A percentile compares a stretch with the other conserved stretches of the same genome.
Evolutionary conservation across 2,797 vertebrate species (phyloP).

Genomic region (Heliangelus exortis): DNA sequence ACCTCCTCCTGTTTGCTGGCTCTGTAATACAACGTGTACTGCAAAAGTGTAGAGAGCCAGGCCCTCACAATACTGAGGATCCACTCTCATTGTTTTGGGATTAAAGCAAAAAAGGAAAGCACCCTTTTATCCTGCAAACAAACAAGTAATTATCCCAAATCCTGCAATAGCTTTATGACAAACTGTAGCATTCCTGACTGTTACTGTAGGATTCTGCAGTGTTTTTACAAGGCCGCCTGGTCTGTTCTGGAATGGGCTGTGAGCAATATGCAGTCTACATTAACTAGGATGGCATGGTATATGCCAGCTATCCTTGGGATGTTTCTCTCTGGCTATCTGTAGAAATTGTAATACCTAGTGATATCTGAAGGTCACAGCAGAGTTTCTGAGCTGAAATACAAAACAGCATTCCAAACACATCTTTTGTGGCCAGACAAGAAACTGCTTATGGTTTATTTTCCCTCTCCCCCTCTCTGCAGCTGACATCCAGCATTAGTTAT

Average conservation of each 20-base stretch:
- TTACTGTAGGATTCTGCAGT: conserved; percentile 5
- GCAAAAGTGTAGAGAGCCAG: neutral
- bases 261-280: conserved; percentile 27
- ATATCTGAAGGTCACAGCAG: conserved; percentile 70
- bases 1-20: neutral
- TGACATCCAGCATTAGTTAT: conserved; percentile 67
- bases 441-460: conserved; percentile 68
- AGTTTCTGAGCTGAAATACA: conserved; percentile 67
- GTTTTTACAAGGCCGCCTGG: conserved; percentile 25
- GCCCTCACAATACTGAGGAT: neutral
- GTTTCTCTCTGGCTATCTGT: conserved; percentile 57
- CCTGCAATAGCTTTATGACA: conserved; percentile 25
- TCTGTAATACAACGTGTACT: neutral
- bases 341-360: conserved; percentile 48
- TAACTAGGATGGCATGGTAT: conserved; percentile 17
- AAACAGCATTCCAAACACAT: conserved; percentile 69
- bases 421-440: conserved; percentile 64
- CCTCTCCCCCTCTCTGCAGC: conserved; percentile 32
- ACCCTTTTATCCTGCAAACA: conserved; percentile 28
- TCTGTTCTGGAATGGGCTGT: neutral
- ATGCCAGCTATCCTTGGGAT: conserved; percentile 42
- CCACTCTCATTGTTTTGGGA: neutral
- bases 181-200: conserved; percentile 6
- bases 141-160: conserved; percentile 44
- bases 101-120: neutral